Conservation (phyloP, 2,888 invertebrate genomes). For the Xestia sexstrigata region DNA sequence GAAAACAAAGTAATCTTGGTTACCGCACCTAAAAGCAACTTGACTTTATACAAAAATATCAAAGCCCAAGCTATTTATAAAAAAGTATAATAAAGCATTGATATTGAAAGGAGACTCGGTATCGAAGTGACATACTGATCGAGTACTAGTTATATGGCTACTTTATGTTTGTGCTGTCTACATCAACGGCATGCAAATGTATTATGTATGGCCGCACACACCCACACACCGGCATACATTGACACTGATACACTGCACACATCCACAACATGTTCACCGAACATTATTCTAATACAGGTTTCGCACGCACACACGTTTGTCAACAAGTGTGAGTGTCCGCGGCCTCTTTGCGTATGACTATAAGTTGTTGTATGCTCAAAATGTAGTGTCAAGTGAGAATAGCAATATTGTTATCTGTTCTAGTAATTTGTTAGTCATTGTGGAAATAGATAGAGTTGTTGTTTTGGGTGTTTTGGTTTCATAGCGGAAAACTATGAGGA, state of each 20-base stretch:
- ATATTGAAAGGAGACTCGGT: constrained; percentile 49
- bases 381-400: constrained; percentile 62
- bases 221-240: constrained; percentile 59
- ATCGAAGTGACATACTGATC: constrained; percentile 83
- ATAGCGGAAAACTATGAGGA: neutral
- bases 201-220: constrained; percentile 71
- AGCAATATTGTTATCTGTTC: constrained; percentile 53
- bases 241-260: constrained; percentile 49
- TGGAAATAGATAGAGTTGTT: constrained; percentile 20
- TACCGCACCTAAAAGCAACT: neutral
- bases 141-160: constrained; percentile 77
- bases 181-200: constrained; percentile 81
- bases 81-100: constrained; percentile 53
- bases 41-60: constrained; percentile 12
- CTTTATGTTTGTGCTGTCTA: constrained; percentile 74
- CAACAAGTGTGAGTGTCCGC: constrained; percentile 70
- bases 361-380: constrained; percentile 63
- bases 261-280: constrained; percentile 56
- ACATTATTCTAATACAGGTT: constrained; percentile 72
- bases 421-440: constrained; percentile 45
- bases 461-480: constrained; percentile 14
- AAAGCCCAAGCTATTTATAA: constrained; percentile 31
- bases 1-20: neutral
- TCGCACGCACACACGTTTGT: constrained; percentile 65
- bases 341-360: constrained; percentile 75